Base-by-base conservation (phyloP, 2,888 invertebrate species). In the Caenorhabditis imperialis region DNA sequence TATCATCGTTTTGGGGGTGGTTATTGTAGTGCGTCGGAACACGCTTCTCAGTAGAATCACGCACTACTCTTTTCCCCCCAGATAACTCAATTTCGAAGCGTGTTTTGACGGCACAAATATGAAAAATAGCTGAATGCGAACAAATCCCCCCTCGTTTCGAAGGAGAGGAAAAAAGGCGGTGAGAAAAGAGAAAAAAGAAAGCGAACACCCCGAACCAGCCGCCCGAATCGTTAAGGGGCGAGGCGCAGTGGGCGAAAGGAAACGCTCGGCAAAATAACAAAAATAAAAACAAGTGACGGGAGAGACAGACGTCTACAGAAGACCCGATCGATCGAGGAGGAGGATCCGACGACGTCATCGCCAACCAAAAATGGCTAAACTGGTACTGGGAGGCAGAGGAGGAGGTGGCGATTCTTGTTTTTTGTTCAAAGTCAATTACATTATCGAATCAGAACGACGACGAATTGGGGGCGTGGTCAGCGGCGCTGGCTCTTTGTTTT, bases 351-450 rank as follows among this genome's bases (percentile, higher is more conserved):
- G 33, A 25, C 30, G 48, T 30, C 35, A 35, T 18, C 33, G 35
- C 35, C 35, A 35, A 50, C 50, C 35, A 50, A 50, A 50, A 50
- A 35, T 35, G 22, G 37, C 30, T 18, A 57, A 57, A 57, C 55
- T 57, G 55, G 55, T 57, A 57, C 42, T 37, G 30, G 30, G 22
- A 40, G 33, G 30, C 30, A 35, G 33, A 30, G 25, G 40, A 22
- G 44, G 40, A 38, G 27, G 25, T 38, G 40, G 44, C 38, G 25
- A 27, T 18, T 48, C 33, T 45, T 57, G 16, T 45, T 25, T 60
- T 27, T 61, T 37, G 27, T 42, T 58, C 42, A 53, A 45, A 38
- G 51, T 58, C 69, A 53, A 53, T 58, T 54, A 54, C 54, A 57
- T n/a, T n/a, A n/a, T n/a, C n/a, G n/a, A n/a, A n/a, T n/a, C n/a